phyloP scores from a whole-genome alignment of 2,113 vertebrate genomes.

The Meriones unguiculatus region DNA sequence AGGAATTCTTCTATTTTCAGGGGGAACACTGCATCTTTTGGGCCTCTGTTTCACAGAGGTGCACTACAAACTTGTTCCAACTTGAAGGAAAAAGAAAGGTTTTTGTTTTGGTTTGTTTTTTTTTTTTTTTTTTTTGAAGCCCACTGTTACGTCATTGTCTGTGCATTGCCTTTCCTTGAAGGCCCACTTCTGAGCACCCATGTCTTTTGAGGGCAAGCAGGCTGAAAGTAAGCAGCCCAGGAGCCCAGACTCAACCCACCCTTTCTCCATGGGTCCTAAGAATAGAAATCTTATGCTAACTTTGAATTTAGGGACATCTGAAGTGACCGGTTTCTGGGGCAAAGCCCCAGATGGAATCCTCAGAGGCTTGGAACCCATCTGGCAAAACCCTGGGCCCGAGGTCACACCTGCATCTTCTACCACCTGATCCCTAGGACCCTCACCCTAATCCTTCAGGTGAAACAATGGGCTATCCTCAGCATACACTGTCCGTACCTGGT shows the following conservation, averaged over 20 bases:
- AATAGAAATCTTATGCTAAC: background rate
- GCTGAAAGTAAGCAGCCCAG: background rate
- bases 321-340: background rate
- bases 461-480: background rate
- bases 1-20: background rate
- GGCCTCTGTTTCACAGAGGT: background rate
- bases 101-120: no score
- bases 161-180: slow-evolving; percentile 75
- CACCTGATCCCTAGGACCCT: no score
- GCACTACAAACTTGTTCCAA: background rate
- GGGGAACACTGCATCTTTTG: background rate
- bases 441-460: no score
- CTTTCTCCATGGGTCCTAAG: background rate
- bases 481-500: rapidly evolving
- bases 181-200: background rate
- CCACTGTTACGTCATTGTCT: slow-evolving; percentile 82
- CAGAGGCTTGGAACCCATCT: background rate
- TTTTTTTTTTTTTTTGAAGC: background rate
- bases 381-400: background rate
- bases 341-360: background rate
- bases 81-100: slow-evolving; percentile 7
- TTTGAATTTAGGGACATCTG: background rate
- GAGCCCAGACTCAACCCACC: background rate
- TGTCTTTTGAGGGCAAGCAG: slow-evolving; percentile 37
- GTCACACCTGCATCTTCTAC: rapidly evolving